phyloP scores from a whole-genome alignment of 2,888 invertebrate species.

The Nephrotoma appendiculata region DNA sequence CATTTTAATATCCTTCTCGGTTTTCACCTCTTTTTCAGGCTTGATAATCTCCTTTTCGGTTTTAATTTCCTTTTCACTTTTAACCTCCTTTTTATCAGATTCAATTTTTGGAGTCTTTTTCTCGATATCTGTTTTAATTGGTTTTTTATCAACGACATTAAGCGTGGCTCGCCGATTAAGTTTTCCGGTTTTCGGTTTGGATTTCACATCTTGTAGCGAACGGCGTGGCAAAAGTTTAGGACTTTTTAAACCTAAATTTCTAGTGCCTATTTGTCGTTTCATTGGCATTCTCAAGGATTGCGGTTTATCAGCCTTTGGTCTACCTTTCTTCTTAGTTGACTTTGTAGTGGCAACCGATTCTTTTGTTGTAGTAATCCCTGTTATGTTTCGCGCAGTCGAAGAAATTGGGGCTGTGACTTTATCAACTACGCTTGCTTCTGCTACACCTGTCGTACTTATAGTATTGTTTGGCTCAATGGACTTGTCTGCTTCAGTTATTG shows the following conservation, averaged over 20 bases:
- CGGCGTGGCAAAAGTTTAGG: background rate
- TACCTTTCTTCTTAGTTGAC: background rate
- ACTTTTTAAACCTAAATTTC: background rate
- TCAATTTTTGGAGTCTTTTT: background rate
- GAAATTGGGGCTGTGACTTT: background rate
- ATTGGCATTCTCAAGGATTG: background rate
- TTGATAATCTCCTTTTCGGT: background rate
- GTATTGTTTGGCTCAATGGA: background rate
- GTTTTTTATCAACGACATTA: background rate
- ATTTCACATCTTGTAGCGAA: background rate
- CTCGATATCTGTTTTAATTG: background rate
- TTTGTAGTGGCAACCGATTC: background rate
- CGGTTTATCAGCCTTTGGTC: background rate
- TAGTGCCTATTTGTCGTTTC: background rate
- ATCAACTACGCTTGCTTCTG: background rate
- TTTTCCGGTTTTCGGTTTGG: background rate
- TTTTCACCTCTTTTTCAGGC: background rate
- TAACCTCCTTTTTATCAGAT: background rate
- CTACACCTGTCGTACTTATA: background rate
- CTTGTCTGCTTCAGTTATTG: background rate
- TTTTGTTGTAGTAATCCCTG: background rate
- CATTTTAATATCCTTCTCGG: background rate
- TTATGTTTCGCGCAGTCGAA: background rate
- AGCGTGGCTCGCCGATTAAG: background rate
- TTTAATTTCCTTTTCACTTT: background rate